Evolutionary conservation across 2,113 vertebrate species (phyloP).

Genomic region (Pelecanoides urinatrix): DNA sequence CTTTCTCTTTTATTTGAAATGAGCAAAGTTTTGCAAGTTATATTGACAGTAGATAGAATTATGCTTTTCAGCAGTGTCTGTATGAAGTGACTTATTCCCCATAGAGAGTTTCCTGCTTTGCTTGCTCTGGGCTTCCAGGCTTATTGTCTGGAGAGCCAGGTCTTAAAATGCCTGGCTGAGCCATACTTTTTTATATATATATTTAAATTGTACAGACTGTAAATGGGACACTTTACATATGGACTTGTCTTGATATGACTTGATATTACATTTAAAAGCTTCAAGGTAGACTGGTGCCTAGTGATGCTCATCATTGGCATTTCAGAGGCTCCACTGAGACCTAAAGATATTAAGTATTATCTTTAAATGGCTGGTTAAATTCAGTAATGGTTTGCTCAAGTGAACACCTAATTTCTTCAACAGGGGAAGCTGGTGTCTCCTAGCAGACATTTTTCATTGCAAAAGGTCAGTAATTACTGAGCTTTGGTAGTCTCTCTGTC

Average conservation of each 20-base stretch:
- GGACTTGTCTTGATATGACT: neutral
- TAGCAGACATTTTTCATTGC: neutral
- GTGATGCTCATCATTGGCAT: constrained; percentile 27
- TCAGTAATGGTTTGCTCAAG: neutral
- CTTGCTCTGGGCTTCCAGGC: neutral
- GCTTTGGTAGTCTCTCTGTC: neutral
- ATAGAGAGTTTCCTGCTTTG: neutral
- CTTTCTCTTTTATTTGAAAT: neutral
- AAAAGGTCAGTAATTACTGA: neutral
- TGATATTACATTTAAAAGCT: constrained; percentile 7
- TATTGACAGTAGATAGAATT: neutral
- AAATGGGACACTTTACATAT: constrained; percentile 7
- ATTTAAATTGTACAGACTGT: constrained; percentile 4
- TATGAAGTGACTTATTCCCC: neutral
- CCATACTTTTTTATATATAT: neutral
- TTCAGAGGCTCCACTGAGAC: neutral
- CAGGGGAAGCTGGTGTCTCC: neutral
- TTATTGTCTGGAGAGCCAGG: neutral
- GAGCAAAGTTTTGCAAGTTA: neutral
- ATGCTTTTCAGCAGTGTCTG: neutral
- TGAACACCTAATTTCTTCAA: neutral
- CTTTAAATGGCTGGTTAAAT: constrained; percentile 1
- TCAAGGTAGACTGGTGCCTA: constrained; percentile 46
- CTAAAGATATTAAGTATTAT: neutral
- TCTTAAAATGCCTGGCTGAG: neutral